phyloP scores from a whole-genome alignment of 2,113 vertebrate species.

The Hippocampus comes region DNA sequence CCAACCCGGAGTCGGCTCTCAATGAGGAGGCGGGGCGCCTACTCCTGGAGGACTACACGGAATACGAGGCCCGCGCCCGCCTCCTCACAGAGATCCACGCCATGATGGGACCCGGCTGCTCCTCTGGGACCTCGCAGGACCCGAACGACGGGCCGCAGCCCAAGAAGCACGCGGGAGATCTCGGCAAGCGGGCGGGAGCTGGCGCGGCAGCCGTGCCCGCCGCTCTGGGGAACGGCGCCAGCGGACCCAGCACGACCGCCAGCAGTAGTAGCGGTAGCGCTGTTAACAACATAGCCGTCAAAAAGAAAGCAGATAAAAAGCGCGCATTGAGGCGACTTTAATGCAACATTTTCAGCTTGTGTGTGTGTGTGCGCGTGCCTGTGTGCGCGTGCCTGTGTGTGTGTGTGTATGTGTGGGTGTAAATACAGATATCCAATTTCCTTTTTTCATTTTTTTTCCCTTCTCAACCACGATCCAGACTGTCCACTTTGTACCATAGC shows the following conservation, averaged over 20 bases:
- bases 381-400: slow-evolving; percentile 39
- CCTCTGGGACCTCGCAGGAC: slow-evolving; percentile 65
- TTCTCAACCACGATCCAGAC: slow-evolving; percentile 43
- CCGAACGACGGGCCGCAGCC: slow-evolving; percentile 79
- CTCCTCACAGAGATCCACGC: slow-evolving; percentile 88
- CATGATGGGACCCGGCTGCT: slow-evolving; percentile 66
- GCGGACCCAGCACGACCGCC: slow-evolving; percentile 45
- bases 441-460: slow-evolving; percentile 41
- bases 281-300: slow-evolving; percentile 75
- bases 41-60: slow-evolving; percentile 87
- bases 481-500: slow-evolving; percentile 47
- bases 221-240: slow-evolving; percentile 65
- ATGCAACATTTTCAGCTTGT: slow-evolving; percentile 31
- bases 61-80: slow-evolving; percentile 84
- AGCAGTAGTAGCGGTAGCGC: slow-evolving; percentile 61
- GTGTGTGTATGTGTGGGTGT: slow-evolving; percentile 37
- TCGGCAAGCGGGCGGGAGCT: slow-evolving; percentile 72
- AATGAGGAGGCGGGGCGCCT: slow-evolving; percentile 88
- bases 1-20: slow-evolving; percentile 86
- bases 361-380: slow-evolving; percentile 43
- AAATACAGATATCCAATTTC: slow-evolving; percentile 72
- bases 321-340: slow-evolving; percentile 87
- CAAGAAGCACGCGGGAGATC: slow-evolving; percentile 90
- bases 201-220: slow-evolving; percentile 58
- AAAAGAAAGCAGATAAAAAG: slow-evolving; percentile 93